phyloP scores from a whole-genome alignment of 2,797 vertebrate genomes.

The Todus mexicanus region DNA sequence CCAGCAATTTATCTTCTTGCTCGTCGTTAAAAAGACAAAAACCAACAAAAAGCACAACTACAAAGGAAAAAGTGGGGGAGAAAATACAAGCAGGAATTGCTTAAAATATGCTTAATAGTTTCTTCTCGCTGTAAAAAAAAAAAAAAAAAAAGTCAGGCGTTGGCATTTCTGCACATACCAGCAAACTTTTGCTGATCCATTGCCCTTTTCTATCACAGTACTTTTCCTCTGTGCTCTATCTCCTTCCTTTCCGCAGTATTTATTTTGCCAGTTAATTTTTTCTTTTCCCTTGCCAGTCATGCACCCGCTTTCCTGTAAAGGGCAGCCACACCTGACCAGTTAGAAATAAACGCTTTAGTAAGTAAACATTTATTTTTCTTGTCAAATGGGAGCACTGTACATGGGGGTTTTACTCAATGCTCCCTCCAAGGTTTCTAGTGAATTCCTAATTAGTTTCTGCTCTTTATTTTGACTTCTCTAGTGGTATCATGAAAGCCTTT shows the following conservation, averaged over 20 bases:
- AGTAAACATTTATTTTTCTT: slow-evolving; percentile 42
- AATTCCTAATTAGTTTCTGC: not conserved
- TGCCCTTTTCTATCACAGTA: slow-evolving; percentile 29
- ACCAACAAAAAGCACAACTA: not conserved
- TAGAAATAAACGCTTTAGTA: not conserved
- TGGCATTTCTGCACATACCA: slow-evolving; percentile 24
- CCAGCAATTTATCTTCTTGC: slow-evolving; percentile 55
- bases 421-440: not conserved
- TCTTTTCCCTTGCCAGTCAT: not conserved
- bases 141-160: not conserved
- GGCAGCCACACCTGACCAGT: slow-evolving; percentile 33
- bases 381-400: not conserved
- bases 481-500: not conserved
- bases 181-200: slow-evolving; percentile 21
- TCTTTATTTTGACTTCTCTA: slow-evolving; percentile 1
- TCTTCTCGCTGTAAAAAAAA: not conserved
- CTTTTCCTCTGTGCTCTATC: slow-evolving; percentile 25
- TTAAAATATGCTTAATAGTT: slow-evolving; percentile 11
- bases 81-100: slow-evolving; percentile 2
- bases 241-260: slow-evolving; percentile 34
- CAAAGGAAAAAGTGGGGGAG: not conserved
- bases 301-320: slow-evolving; percentile 20
- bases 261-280: slow-evolving; percentile 21
- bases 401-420: not conserved
- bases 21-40: slow-evolving; percentile 6